Evolutionary conservation across 1,140 invertebrate genomes (phyloP).

Genomic region (Condylostylus longicornis): DNA sequence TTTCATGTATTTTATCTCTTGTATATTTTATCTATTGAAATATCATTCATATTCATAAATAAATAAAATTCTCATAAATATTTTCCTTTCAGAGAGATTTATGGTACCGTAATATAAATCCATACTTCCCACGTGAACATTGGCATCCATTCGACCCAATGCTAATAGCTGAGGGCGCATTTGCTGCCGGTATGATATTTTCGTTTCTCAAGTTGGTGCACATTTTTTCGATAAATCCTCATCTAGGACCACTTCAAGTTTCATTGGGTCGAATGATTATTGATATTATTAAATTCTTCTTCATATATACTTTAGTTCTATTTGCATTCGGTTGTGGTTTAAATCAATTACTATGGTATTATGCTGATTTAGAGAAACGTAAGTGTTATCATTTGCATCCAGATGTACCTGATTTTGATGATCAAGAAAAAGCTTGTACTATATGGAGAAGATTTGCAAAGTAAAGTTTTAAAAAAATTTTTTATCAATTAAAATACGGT

Average conservation of each 20-base stretch:
- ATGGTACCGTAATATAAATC: constrained; percentile 47
- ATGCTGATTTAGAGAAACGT: constrained; percentile 72
- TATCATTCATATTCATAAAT: not conserved
- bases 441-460: constrained; percentile 78
- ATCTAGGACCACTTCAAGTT: constrained; percentile 77
- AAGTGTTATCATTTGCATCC: constrained; percentile 62
- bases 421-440: constrained; percentile 63
- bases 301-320: constrained; percentile 76
- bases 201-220: constrained; percentile 87
- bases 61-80: not conserved
- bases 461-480: constrained; percentile 38
- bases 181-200: constrained; percentile 90
- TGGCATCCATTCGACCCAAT: constrained; percentile 92
- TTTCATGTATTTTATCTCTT: not conserved
- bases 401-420: constrained; percentile 57
- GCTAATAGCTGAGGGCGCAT: constrained; percentile 83
- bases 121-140: constrained; percentile 66
- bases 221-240: constrained; percentile 90
- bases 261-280: constrained; percentile 83
- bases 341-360: constrained; percentile 91
- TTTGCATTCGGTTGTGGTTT: constrained; percentile 85
- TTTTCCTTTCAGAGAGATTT: constrained; percentile 46
- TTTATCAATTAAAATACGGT: too few species aligned
- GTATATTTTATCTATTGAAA: constrained; percentile 1
- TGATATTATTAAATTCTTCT: constrained; percentile 88